Evolutionary conservation across 1,140 invertebrate species (phyloP).

Genomic region (Sycophaga agraensis): DNA sequence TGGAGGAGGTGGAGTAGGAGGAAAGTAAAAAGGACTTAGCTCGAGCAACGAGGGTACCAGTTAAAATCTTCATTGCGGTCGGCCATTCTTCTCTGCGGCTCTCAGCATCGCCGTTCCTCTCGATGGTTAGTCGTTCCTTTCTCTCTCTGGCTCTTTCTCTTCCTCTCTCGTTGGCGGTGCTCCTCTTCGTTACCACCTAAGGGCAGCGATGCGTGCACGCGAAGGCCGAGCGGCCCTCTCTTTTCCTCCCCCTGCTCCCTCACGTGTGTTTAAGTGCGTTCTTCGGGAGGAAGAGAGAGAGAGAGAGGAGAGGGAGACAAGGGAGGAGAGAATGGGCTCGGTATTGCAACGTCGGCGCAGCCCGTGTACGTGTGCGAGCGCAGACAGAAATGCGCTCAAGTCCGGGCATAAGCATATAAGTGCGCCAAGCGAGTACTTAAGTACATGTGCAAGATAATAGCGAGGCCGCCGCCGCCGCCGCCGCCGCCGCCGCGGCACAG

Average conservation of each 20-base stretch:
- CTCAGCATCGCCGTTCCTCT: constrained; percentile 25
- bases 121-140: constrained; percentile 26
- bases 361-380: not conserved
- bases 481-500: not conserved
- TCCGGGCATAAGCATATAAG: constrained; percentile 29
- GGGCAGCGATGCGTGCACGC: constrained; percentile 44
- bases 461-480: not conserved
- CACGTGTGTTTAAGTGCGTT: no score
- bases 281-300: not conserved
- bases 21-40: constrained; percentile 31
- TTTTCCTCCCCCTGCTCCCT: not conserved
- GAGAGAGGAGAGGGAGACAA: not conserved
- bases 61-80: constrained; percentile 56
- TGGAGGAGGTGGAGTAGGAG: constrained; percentile 11
- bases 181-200: constrained; percentile 42
- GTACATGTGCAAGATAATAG: constrained; percentile 28
- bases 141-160: constrained; percentile 24
- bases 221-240: constrained; percentile 32
- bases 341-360: not conserved
- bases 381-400: constrained; percentile 19
- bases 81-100: constrained; percentile 46
- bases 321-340: not conserved
- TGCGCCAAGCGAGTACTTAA: constrained; percentile 26
- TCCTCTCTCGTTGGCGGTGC: constrained; percentile 11
- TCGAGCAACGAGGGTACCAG: constrained; percentile 39